A percentile compares a stretch with the other conserved stretches of the same genome.
phyloP scores from a whole-genome alignment of 2,113 vertebrate genomes.

The Paedocypris sp. region DNA sequence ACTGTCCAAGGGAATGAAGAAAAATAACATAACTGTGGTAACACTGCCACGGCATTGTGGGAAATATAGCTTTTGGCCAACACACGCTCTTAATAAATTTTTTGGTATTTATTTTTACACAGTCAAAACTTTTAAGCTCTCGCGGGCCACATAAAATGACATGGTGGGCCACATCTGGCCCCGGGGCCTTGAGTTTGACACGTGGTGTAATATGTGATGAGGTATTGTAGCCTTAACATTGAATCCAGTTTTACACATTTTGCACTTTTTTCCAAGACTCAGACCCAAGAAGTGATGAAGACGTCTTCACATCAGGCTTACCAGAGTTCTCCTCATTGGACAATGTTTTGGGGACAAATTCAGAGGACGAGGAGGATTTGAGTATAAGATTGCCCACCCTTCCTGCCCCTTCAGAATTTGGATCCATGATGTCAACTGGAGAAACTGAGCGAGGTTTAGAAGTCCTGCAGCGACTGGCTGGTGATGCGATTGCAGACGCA shows the following conservation, averaged over 20 bases:
- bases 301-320: conserved; percentile 74
- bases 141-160: too few species aligned
- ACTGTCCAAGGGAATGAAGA: too few species aligned
- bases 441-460: conserved; percentile 52
- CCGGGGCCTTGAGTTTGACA: too few species aligned
- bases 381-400: conserved; percentile 69
- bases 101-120: too few species aligned
- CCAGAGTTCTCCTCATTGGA: conserved; percentile 86
- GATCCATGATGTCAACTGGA: conserved; percentile 45
- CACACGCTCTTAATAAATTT: too few species aligned
- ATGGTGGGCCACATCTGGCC: too few species aligned
- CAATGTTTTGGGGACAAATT: conserved; percentile 75
- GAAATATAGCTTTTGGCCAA: too few species aligned
- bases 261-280: conserved; percentile 60
- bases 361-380: conserved; percentile 70
- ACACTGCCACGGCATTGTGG: too few species aligned
- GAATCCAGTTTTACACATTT: background rate
- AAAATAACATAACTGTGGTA: too few species aligned
- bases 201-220: too few species aligned
- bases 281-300: conserved; percentile 77
- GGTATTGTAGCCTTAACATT: too few species aligned
- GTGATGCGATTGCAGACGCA: conserved; percentile 67
- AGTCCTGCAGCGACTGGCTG: conserved; percentile 70
- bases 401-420: conserved; percentile 43
- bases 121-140: too few species aligned